Conservation (phyloP, 2,888 invertebrate genomes). For the Alsophila aescularia region DNA sequence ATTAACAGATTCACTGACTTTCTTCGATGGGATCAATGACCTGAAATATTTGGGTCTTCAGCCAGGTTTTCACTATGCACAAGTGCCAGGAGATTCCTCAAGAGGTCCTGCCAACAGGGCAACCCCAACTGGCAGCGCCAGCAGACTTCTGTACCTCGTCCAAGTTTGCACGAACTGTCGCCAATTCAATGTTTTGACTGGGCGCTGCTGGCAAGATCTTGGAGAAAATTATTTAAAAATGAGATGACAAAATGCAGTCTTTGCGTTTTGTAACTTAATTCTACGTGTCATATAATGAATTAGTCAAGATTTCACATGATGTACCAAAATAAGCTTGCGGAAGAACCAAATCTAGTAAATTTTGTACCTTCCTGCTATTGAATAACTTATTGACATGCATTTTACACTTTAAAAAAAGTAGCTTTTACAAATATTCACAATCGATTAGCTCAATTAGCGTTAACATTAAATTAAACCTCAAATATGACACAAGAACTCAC, state of each 20-base stretch:
- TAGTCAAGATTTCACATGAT: no score
- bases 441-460: not conserved
- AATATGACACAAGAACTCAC: constrained; percentile 9
- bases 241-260: no score
- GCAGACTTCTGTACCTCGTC: constrained; percentile 12
- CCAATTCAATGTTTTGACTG: constrained; percentile 22
- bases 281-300: no score
- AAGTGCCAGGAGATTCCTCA: constrained; percentile 16
- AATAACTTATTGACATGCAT: no score
- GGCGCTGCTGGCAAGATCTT: constrained; percentile 8
- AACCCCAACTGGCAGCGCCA: constrained; percentile 13
- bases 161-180: constrained; percentile 6
- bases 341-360: no score
- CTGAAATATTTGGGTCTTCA: constrained; percentile 11
- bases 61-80: constrained; percentile 22
- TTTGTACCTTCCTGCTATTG: no score
- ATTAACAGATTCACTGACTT: not conserved
- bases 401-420: no score
- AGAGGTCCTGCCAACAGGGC: constrained; percentile 24
- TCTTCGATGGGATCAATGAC: constrained; percentile 6
- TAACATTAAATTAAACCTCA: constrained; percentile 12
- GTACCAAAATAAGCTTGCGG: no score
- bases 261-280: no score
- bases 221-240: not conserved
- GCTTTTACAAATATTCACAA: not conserved